Base-by-base conservation (phyloP, 2,888 invertebrate genomes). In the Nymphalis urticae region DNA sequence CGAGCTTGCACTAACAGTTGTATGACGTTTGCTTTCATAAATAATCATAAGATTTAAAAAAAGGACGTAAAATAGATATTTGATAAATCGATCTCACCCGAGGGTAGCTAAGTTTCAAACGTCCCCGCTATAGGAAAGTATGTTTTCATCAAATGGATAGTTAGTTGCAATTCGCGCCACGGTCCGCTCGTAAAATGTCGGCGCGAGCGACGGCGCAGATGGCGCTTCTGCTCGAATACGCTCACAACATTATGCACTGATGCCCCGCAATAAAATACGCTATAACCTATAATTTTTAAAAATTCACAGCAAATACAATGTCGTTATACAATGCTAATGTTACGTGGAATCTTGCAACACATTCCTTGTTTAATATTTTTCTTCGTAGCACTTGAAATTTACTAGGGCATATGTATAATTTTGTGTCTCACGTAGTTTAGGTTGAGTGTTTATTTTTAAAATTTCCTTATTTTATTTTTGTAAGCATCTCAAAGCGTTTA, bases 141-240 rank as follows among this genome's bases (percentile, higher is more conserved):
- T 82, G 77, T 81, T 73, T 69, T 59, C 72, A 32, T 27, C 27
- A 73, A 77, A 82, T 77, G 71, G 80, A 80, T 79, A 80, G 86
- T 86, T 87, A 85, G 87, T 89, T 89, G 82, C 86, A 80, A 88
- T 88, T 88, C 89, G 79, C 81, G 80, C 85, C 89, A 86, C 88
- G 87, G 83, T 79, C 76, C 77, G 82, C 79, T 82, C 87, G 82
- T 89, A 88, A 89, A 89, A 80, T 81, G 84, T 76, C 76, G 79
- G 81, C 84, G 84, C 84, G 80, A 78, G 82, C 75, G 84, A 84
- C 86, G 84, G 59, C 69, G 70, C 75, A 75, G 86, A 85, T 86
- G 86, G 75, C 78, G 78, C 76, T 19, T 58, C 73, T 75, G 79
- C 61, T 66, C 67, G 72, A 66, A 76, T 76, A 76, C 74, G 74